Evolutionary conservation across 2,888 invertebrate species (phyloP), one percentile per base, ranked within the genome.

Genomic region (Lasioglossum marginatum): DNA sequence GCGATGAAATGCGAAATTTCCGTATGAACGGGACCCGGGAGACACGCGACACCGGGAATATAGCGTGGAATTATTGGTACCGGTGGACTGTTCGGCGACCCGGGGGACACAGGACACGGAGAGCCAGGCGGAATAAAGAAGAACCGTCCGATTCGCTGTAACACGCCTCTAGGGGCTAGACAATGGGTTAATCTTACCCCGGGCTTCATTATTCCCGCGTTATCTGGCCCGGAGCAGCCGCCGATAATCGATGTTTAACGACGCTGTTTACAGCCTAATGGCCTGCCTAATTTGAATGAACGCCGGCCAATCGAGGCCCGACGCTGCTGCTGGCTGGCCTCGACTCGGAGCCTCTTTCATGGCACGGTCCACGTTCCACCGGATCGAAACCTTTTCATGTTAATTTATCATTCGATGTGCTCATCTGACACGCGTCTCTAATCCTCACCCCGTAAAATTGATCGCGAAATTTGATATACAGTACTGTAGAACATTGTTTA

Each of bases 181-280:
- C 82, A 85, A 90, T 81, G 82, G 77, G 82, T 85, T 82, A 87
- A 90, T 90, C 89, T 90, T 87, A 84, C 66, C 83, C 31, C 73
- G 43, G 78, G 87, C 81, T 91, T 88, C 84, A 86, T 92, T 91
- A 89, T 91, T 88, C 83, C 77, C 77, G 86, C 88, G 90, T 92
- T 92, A 91, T 87, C 85, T 76, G 83, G 73, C 80, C 57, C 68
- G 57, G 71, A 85, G 78, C 82, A 74, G 75, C 80, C 40, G 80
- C 88, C 87, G 85, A 91, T 91, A 91, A 91, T 90, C 90, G 87
- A 90, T 88, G 88, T 87, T 88, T 91, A 91, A 92, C 84, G 91
- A 90, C 76, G 84, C 85, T 88, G 90, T 91, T 92, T 91, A 91
- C 91, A 88, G 78, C 85, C 84, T 87, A 87, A 90, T 88, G 80